phyloP scores from a whole-genome alignment of 2,888 invertebrate genomes.

The Chloroclysta siterata region DNA sequence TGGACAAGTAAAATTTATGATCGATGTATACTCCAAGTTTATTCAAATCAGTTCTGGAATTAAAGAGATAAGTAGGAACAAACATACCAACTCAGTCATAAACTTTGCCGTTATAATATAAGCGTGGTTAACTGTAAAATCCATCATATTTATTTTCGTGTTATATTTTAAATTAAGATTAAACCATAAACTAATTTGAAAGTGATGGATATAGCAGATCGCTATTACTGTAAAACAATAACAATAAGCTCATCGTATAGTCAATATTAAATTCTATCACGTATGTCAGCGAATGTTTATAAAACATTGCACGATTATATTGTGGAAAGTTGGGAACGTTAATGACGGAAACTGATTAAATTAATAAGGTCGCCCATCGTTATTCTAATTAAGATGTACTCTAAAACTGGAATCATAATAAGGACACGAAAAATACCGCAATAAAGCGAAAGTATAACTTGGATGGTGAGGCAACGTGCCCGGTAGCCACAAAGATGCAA shows the following conservation, averaged over 20 bases:
- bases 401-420: slow-evolving; percentile 26
- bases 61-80: no score
- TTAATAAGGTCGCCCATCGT: slow-evolving; percentile 18
- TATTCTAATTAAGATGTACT: slow-evolving; percentile 6
- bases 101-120: no score
- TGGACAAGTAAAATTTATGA: no score
- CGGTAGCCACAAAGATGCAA: slow-evolving; percentile 17
- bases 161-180: no score
- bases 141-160: no score
- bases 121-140: no score
- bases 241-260: slow-evolving; percentile 10
- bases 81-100: no score
- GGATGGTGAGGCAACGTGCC: slow-evolving; percentile 18
- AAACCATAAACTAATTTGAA: not conserved
- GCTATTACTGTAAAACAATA: slow-evolving; percentile 13
- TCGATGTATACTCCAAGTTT: no score
- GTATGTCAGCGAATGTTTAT: slow-evolving; percentile 28
- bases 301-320: slow-evolving; percentile 28
- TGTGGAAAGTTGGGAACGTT: slow-evolving; percentile 17
- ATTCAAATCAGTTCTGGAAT: no score
- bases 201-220: not conserved
- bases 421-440: slow-evolving; percentile 19
- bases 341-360: slow-evolving; percentile 18
- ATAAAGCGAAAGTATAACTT: slow-evolving; percentile 23
- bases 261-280: slow-evolving; percentile 24